Conservation (phyloP, 2,113 vertebrate genomes). For the Muscicapa adusta region DNA sequence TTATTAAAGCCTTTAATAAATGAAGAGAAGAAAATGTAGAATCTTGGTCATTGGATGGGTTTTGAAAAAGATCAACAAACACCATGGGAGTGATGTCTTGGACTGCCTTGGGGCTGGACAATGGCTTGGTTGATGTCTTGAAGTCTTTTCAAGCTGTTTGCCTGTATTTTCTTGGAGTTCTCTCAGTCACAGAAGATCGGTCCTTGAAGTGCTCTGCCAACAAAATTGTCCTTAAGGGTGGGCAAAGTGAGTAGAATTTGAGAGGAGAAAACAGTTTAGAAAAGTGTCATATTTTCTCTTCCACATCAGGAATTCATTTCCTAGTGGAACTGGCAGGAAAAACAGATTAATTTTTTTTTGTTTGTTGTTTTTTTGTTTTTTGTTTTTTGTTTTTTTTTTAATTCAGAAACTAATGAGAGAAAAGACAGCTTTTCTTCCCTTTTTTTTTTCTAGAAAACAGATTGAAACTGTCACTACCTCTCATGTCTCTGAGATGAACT, state of each 20-base stretch:
- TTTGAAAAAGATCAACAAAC: neutral
- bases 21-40: neutral
- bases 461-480: neutral
- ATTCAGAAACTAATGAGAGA: neutral
- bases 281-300: neutral
- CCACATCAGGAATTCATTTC: neutral
- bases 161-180: neutral
- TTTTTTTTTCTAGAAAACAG: neutral
- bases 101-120: neutral
- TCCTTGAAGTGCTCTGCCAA: neutral
- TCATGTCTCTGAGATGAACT: neutral
- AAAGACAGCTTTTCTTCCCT: neutral
- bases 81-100: neutral
- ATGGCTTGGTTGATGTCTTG: neutral
- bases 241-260: neutral
- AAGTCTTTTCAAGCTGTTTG: neutral
- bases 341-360: neutral
- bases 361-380: neutral
- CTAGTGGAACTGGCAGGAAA: neutral
- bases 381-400: neutral
- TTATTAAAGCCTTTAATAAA: neutral
- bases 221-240: neutral
- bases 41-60: accelerated
- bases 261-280: neutral
- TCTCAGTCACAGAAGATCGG: neutral